A percentile compares a stretch with the other conserved stretches of the same genome.
Evolutionary conservation across 2,797 vertebrate genomes (phyloP).

Genomic region (Semotilus atromaculatus): DNA sequence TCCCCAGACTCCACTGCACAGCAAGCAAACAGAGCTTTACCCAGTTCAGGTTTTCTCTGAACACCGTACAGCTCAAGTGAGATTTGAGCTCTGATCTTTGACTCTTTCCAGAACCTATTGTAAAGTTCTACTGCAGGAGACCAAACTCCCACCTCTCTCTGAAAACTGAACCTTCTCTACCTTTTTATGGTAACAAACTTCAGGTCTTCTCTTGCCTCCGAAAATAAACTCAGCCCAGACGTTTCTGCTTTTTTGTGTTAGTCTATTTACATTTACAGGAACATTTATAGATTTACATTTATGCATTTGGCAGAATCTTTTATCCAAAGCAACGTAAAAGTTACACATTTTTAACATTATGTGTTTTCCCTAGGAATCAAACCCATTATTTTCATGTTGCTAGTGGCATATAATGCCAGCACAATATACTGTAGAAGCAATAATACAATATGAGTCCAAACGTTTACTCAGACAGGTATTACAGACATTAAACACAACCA

Average conservation of each 20-base stretch:
- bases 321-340: neutral
- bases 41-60: conserved; percentile 18
- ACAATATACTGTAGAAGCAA: neutral
- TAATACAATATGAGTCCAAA: conserved; percentile 10
- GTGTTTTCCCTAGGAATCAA: neutral
- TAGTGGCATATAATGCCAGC: neutral
- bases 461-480: conserved; percentile 28
- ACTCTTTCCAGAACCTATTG: conserved; percentile 20
- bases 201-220: neutral
- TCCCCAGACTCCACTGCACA: conserved; percentile 11
- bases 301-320: neutral
- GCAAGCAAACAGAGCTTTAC: conserved; percentile 16
- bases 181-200: conserved; percentile 4
- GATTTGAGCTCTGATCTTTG: conserved; percentile 35
- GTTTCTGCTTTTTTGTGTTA: neutral
- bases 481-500: conserved; percentile 35
- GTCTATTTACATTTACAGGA: neutral
- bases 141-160: conserved; percentile 15
- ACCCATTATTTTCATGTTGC: neutral
- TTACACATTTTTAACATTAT: neutral
- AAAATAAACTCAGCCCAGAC: neutral
- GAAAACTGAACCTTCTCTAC: conserved; percentile 4
- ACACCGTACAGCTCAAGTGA: neutral
- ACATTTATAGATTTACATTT: neutral
- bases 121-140: conserved; percentile 23